A percentile compares a stretch with the other conserved stretches of the same genome.
phyloP scores from a whole-genome alignment of 2,797 vertebrate genomes.

The Dryobates pubescens region DNA sequence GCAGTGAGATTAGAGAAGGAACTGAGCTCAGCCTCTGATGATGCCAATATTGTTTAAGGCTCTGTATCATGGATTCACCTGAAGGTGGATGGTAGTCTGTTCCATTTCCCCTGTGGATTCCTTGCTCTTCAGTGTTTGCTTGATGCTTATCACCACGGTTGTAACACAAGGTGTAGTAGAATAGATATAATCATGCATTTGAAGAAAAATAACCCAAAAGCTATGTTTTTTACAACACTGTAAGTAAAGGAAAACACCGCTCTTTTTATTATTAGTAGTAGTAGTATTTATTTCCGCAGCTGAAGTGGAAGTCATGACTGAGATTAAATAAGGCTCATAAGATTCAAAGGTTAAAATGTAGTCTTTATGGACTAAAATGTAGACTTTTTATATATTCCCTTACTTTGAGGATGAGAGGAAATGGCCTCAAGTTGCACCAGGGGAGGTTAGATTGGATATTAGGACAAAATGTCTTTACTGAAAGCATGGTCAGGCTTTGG shows the following conservation, averaged over 20 bases:
- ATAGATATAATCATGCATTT: background rate
- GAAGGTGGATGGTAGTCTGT: background rate
- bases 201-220: background rate
- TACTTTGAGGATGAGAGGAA: no score
- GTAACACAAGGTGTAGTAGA: background rate
- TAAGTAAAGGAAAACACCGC: background rate
- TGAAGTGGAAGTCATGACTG: background rate
- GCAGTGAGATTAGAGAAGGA: background rate
- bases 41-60: conserved; percentile 30
- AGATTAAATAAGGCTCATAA: background rate
- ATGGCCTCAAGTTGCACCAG: no score
- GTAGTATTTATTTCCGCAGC: background rate
- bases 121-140: background rate
- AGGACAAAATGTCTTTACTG: no score
- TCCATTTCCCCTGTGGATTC: conserved; percentile 8
- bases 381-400: no score
- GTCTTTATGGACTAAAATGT: background rate
- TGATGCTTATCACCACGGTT: background rate
- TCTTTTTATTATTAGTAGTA: no score
- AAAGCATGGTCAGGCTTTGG: no score
- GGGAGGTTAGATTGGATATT: no score
- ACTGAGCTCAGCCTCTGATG: background rate
- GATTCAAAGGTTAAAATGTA: background rate
- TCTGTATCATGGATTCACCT: conserved; percentile 36
- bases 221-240: background rate